A percentile compares a stretch with the other conserved stretches of the same genome.
Conservation (phyloP, 2,888 invertebrate species). For the Dinocampus coccinellae region DNA sequence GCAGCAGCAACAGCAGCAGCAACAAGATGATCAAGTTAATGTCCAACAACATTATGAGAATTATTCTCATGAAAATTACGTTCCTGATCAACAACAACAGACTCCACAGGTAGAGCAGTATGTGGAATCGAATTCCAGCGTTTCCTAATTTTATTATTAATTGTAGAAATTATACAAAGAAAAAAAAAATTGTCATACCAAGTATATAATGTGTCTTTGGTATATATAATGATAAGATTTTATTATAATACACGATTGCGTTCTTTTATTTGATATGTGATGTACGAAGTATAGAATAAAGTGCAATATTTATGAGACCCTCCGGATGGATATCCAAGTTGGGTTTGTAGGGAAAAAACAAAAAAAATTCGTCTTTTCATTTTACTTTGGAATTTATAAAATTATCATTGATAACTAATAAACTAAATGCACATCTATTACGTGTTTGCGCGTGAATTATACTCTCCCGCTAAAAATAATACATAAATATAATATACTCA, state of each 20-base stretch:
- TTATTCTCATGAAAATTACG: conserved; percentile 36
- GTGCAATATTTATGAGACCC: background rate
- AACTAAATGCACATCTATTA: too few relatives aligned
- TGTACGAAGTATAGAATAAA: background rate
- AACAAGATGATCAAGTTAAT: conserved; percentile 18
- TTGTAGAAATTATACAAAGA: background rate
- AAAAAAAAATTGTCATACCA: background rate
- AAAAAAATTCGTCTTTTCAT: background rate
- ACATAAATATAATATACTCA: too few relatives aligned
- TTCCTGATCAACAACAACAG: conserved; percentile 31
- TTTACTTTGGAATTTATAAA: too few relatives aligned
- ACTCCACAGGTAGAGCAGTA: conserved; percentile 30
- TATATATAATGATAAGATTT: background rate
- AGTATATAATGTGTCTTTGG: background rate
- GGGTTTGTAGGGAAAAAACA: too few relatives aligned
- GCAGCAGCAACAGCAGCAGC: conserved; percentile 19
- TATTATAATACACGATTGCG: background rate
- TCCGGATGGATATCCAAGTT: background rate
- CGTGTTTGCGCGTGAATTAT: too few relatives aligned
- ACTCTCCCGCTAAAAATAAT: too few relatives aligned
- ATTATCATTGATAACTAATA: too few relatives aligned
- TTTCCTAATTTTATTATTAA: background rate
- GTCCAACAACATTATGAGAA: conserved; percentile 41
- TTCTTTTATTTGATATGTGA: background rate
- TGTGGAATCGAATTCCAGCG: conserved; percentile 13